Percentiles rank a stretch among this genome's conserved stretches.
Evolutionary conservation across 2,888 invertebrate genomes (phyloP).

Genomic region (Oscheius sp.): DNA sequence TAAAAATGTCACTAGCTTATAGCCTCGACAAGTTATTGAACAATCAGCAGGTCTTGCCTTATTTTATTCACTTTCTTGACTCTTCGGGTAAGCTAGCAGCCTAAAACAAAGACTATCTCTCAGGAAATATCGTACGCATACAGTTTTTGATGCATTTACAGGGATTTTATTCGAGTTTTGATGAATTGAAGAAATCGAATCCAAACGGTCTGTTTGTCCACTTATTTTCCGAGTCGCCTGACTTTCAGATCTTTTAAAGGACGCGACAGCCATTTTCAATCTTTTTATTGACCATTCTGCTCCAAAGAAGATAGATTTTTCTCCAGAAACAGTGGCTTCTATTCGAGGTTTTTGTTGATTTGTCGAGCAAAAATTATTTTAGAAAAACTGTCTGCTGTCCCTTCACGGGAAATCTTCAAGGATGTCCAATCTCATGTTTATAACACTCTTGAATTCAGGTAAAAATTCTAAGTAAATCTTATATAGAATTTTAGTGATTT

Average conservation of each 20-base stretch:
- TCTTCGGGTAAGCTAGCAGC: conserved; percentile 1
- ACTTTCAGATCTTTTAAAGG: background rate
- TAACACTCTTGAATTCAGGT: background rate
- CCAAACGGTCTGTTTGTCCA: background rate
- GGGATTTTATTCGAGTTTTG: background rate
- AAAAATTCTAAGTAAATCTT: background rate
- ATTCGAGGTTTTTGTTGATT: background rate
- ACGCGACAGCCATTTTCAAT: conserved; percentile 6
- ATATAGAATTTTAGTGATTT: background rate
- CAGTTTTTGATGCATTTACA: conserved; percentile 22
- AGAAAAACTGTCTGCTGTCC: background rate
- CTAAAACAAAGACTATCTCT: background rate
- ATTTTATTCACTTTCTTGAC: conserved; percentile 22
- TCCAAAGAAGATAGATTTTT: conserved; percentile 11
- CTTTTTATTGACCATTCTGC: background rate
- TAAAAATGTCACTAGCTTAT: conserved; percentile 12
- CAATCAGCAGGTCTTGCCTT: conserved; percentile 14
- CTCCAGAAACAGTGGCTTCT: background rate
- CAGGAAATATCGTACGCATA: conserved; percentile 1
- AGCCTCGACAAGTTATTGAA: conserved; percentile 17
- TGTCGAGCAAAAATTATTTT: background rate
- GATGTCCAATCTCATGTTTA: background rate
- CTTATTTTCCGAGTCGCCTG: background rate
- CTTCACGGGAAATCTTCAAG: conserved; percentile 1
- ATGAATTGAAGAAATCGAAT: background rate